Evolutionary conservation across 2,113 vertebrate genomes (phyloP).

Genomic region (Sinocyclocheilus anophthalmus): DNA sequence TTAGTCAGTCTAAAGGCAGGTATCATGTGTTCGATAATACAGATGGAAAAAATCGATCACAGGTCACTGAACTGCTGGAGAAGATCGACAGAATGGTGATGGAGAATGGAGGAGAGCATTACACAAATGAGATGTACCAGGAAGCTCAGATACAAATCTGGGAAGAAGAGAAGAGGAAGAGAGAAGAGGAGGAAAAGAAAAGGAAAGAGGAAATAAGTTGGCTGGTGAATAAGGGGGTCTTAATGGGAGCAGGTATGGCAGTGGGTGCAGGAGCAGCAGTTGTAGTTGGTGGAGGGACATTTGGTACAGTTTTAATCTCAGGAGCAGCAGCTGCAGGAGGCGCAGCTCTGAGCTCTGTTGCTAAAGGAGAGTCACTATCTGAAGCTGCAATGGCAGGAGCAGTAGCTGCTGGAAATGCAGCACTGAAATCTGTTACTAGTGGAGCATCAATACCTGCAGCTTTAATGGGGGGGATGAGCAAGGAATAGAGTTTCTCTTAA

Average conservation of each 20-base stretch:
- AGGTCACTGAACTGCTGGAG: slow-evolving; percentile 66
- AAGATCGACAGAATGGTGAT: slow-evolving; percentile 70
- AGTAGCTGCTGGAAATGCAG: not conserved
- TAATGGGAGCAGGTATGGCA: no score
- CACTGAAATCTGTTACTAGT: not conserved
- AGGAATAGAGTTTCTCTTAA: no score
- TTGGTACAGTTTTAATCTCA: not conserved
- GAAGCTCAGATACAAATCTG: not conserved
- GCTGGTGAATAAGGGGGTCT: no score
- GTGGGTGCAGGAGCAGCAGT: no score
- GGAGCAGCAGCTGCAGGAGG: not conserved
- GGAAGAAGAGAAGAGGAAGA: slow-evolving; percentile 62
- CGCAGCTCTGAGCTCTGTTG: not conserved
- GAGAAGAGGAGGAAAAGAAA: not conserved
- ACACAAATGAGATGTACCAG: slow-evolving; percentile 68
- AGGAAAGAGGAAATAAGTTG: no score
- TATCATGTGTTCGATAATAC: slow-evolving; percentile 74
- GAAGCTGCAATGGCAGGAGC: not conserved
- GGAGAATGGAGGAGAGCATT: slow-evolving; percentile 66
- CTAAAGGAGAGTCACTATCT: not conserved
- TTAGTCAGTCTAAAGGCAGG: slow-evolving; percentile 65
- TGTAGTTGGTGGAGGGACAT: no score
- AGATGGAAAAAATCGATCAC: no score
- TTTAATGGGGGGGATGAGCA: no score
- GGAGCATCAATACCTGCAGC: no score